Conservation (phyloP, 1,140 invertebrate genomes). For the Tetramorium parvispinum region DNA sequence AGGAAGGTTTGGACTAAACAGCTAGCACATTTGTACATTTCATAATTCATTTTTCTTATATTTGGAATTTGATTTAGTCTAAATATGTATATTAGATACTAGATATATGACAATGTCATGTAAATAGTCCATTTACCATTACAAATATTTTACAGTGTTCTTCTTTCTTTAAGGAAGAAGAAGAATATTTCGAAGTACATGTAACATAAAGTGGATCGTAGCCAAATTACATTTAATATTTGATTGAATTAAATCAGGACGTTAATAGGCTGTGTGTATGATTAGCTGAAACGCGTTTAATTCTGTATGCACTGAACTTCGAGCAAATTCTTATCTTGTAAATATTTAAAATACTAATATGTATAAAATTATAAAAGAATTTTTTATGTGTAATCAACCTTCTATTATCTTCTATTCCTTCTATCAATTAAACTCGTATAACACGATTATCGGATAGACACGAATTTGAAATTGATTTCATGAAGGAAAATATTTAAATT, state of each 20-base stretch:
- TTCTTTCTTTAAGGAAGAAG: no score
- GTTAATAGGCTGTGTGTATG: background rate
- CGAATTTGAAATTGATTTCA: background rate
- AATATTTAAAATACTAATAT: constrained; percentile 25
- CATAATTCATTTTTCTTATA: background rate
- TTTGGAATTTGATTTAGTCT: background rate
- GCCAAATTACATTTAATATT: background rate
- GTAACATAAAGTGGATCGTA: no score
- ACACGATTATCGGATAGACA: no score
- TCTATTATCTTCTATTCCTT: background rate
- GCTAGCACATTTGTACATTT: background rate
- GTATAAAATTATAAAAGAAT: background rate
- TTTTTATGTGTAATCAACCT: background rate
- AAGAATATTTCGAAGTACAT: no score
- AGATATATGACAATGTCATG: background rate
- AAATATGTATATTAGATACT: constrained; percentile 1
- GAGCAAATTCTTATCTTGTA: background rate
- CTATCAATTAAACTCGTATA: background rate
- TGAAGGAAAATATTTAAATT: background rate
- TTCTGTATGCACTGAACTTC: background rate
- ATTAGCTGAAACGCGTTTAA: background rate
- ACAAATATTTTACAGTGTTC: no score
- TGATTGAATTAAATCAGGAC: background rate
- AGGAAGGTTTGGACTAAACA: constrained; percentile 91
- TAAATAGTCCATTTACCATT: background rate